Percentiles rank a stretch among this genome's conserved stretches.
phyloP scores from a whole-genome alignment of 2,797 vertebrate genomes.

The Peromyscus nudipes region DNA sequence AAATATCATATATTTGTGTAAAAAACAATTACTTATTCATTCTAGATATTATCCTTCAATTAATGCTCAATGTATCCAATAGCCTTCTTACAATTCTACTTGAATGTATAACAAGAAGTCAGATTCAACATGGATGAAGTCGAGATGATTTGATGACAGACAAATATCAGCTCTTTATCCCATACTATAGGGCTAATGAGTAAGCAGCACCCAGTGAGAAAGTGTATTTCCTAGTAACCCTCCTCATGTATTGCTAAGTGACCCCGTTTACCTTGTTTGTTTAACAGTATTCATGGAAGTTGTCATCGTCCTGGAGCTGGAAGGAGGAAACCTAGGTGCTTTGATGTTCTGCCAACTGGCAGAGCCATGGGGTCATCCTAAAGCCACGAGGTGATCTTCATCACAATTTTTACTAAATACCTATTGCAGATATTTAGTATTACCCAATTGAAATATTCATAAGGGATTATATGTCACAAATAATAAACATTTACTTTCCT shows the following conservation, averaged over 20 bases:
- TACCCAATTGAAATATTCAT: neutral
- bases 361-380: no score
- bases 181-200: neutral
- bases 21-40: neutral
- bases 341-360: neutral
- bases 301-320: neutral
- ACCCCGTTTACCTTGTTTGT: fast-evolving
- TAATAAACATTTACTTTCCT: neutral
- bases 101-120: neutral
- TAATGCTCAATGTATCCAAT: neutral
- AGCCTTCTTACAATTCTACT: neutral
- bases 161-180: neutral
- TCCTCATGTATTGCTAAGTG: neutral
- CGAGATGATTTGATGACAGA: neutral
- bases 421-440: neutral
- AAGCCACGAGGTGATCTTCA: neutral
- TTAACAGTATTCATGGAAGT: neutral
- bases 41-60: neutral
- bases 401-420: neutral
- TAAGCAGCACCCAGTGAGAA: neutral
- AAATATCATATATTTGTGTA: neutral
- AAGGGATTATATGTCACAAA: neutral
- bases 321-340: neutral
- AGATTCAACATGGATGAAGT: neutral
- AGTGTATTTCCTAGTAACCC: neutral